Conservation (phyloP, 2,113 vertebrate species). For the Dolichallabes microphthalmus region DNA sequence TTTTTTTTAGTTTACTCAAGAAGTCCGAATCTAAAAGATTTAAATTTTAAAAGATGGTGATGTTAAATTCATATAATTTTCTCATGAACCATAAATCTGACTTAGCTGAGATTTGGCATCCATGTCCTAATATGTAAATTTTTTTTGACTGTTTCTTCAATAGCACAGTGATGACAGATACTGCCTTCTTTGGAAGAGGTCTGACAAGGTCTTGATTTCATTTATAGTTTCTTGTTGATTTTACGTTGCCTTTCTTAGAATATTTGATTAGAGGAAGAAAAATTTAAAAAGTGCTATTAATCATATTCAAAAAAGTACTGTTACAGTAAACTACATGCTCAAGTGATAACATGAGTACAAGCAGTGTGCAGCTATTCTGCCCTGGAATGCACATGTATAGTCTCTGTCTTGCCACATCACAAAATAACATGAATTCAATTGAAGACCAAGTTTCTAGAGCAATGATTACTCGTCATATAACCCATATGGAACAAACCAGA, state of each 20-base stretch:
- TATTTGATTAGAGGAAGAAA: background rate
- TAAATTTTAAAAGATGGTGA: background rate
- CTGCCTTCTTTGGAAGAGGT: background rate
- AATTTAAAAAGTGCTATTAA: no score
- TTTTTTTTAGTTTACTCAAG: background rate
- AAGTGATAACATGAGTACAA: background rate
- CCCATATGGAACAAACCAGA: conserved; percentile 41
- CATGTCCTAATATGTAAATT: background rate
- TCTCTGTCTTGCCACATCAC: conserved; percentile 44
- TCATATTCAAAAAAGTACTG: background rate
- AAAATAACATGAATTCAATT: conserved; percentile 44
- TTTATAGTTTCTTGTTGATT: background rate
- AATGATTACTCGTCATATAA: conserved; percentile 50
- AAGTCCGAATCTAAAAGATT: background rate
- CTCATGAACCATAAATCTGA: background rate
- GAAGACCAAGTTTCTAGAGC: conserved; percentile 44
- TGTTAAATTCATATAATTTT: background rate
- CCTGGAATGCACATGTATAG: background rate
- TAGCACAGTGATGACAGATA: background rate
- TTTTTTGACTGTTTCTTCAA: background rate
- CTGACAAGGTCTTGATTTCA: background rate
- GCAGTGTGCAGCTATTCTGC: background rate
- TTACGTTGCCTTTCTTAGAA: background rate
- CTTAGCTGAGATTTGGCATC: background rate
- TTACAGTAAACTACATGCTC: background rate